Base-by-base conservation (phyloP, 23 tunicate species). In the Halocynthia aurantium region DNA sequence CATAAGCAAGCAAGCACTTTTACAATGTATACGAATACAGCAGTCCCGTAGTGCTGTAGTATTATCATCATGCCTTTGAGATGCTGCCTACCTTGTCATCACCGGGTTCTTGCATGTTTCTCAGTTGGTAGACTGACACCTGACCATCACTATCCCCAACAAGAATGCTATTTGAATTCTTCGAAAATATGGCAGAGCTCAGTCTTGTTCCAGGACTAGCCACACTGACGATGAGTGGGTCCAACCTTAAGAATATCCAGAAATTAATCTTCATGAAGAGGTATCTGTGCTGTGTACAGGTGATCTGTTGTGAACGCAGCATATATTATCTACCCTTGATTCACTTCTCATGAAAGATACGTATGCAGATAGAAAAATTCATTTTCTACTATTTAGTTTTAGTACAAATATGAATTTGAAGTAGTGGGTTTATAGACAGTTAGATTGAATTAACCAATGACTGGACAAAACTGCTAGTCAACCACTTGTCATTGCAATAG, bases 141-240 rank as follows among this genome's bases (percentile, higher is more conserved):
- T 85, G 85, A 5, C 99, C 99, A 65, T 85, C 93, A 52, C 86
- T 90, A 77, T 96, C 99, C 0, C 99, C 99, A 55, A 89, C 83
- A 11, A 96, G 68, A 51, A 89, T 73, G 67, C 93, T 90, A 88
- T 96, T 96, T 64, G 99, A 96, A 56, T 83, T 96, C 21, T 69
- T 75, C 7, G 96, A 78, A 62, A 96, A 96, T 15, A 80, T 76
- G 8, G 79, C 76, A 52, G 88, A 76, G 49, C 85, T 82, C 7
- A 96, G 76, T 40, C 82, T 77, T 8, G 75, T 79, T 13, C 96
- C 96, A 20, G 99, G 95, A 55, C 86, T 82, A 5, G 87, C 93
- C 11, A 86, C 74, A 51, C 84, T 82, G 13, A 72, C 53, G 7
- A 89, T 85, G 51, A 96, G 22, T 62, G 99, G 97, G 69, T 96